Conservation (phyloP, 1,140 invertebrate species). For the Zaprionus tsacasi region DNA sequence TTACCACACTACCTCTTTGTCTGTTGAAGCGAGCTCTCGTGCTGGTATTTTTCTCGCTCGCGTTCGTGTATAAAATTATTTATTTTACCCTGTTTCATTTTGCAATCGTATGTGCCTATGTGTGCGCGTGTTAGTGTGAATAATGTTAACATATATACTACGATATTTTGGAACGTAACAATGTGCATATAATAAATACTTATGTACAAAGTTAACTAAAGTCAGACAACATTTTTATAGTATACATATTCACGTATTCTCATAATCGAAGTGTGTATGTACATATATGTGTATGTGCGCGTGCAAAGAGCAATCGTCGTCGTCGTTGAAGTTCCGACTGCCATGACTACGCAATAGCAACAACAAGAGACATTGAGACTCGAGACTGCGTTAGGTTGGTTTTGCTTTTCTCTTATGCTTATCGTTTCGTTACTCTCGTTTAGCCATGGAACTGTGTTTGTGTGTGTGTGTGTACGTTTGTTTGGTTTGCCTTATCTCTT, state of each 20-base stretch:
- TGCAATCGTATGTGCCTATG: slow-evolving; percentile 43
- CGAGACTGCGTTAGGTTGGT: slow-evolving; percentile 44
- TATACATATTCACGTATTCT: slow-evolving; percentile 75
- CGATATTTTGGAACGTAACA: slow-evolving; percentile 40
- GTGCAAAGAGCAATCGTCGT: slow-evolving; percentile 65
- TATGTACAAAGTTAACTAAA: slow-evolving; percentile 36
- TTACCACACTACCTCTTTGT: slow-evolving; percentile 74
- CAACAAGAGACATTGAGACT: slow-evolving; percentile 57
- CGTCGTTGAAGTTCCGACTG: slow-evolving; percentile 70
- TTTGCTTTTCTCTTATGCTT: slow-evolving; percentile 50
- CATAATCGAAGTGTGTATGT: slow-evolving; percentile 63
- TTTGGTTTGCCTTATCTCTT: slow-evolving; percentile 32
- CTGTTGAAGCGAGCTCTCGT: slow-evolving; percentile 64
- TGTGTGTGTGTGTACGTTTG: slow-evolving; percentile 25
- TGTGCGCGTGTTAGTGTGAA: slow-evolving; percentile 35
- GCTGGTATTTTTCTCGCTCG: slow-evolving; percentile 53
- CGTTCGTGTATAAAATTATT: slow-evolving; percentile 65
- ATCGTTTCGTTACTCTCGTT: slow-evolving; percentile 49
- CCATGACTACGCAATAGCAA: slow-evolving; percentile 81
- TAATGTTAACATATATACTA: slow-evolving; percentile 54
- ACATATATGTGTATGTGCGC: slow-evolving; percentile 36
- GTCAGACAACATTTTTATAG: slow-evolving; percentile 57
- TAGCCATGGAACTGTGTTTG: slow-evolving; percentile 22
- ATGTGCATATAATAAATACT: slow-evolving; percentile 18
- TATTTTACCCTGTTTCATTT: slow-evolving; percentile 55